Evolutionary conservation across 2,113 vertebrate species (phyloP), one percentile per base, ranked within the genome.

Genomic region (Dasyprocta punctata): DNA sequence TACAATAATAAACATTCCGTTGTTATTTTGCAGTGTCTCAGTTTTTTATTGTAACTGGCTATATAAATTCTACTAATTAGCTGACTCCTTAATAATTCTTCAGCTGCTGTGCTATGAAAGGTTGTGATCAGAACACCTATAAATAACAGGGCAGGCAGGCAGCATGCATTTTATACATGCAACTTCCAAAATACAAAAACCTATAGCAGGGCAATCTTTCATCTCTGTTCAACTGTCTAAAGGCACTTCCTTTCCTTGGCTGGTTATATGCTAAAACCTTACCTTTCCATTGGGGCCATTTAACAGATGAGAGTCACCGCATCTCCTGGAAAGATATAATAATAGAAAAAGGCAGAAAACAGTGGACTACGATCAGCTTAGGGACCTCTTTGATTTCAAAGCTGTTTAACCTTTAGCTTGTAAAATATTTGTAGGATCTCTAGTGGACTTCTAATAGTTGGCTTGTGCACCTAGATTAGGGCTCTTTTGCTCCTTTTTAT

Each of bases 11-110:
- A 88, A 54, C 7, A 11, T 8, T 82, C 87, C 38, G 65, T 80
- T 71, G 81, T 78, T 94, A 61, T 63, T 88, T 84, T 96, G 69
- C 13, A 91, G n/a, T 87, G 95, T 92, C 75, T 90, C 36, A 24
- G 49, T 44, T 58, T 82, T 83, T 92, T 93, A 84, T 87, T 90
- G 5, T 13, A 89, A n/a, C 30, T 33, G 44, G 33, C 75, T 94
- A 2, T 92, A 65, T 5, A 30, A 95, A 93, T 93, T 87, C 65
- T 84, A 47, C 86, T 95, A 94, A 94, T 77, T 95, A 94, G 52
- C 38, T 17, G 82, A 85, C 20, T 86, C 44, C 10, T 49, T 75
- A 86, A 47, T 81, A 54, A 91, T 89, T 88, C 71, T 33, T 89
- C 58, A 77, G 73, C 36, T 93, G 85, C 87, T 75, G 20, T 26